A percentile compares a stretch with the other conserved stretches of the same genome.
Conservation (phyloP, 2,797 vertebrate genomes). For the Todus mexicanus region DNA sequence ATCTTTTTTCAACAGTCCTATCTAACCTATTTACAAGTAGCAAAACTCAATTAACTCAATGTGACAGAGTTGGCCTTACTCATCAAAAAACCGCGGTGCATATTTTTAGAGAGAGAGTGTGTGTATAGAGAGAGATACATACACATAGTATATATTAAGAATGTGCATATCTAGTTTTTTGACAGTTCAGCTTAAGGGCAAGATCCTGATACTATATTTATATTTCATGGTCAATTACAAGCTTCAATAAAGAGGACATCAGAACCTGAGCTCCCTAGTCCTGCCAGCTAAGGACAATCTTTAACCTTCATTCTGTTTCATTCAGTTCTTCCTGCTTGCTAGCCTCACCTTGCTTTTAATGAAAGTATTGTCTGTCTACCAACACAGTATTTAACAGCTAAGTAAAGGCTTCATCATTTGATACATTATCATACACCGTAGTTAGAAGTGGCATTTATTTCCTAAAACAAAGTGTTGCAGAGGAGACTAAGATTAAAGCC, state of each 20-base stretch:
- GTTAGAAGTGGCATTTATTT: not conserved
- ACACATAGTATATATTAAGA: not conserved
- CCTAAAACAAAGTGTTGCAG: not conserved
- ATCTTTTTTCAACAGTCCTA: not conserved
- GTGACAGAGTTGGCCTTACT: not conserved
- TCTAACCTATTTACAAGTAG: not conserved
- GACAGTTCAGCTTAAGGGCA: not conserved
- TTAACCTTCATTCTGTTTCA: not conserved
- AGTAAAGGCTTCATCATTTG: not conserved
- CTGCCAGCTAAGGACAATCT: not conserved
- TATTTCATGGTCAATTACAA: not conserved
- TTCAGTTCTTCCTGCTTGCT: not conserved
- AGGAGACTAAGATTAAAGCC: not conserved
- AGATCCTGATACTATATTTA: not conserved
- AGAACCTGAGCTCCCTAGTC: not conserved
- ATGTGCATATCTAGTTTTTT: not conserved
- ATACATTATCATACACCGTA: not conserved
- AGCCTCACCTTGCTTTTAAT: not conserved
- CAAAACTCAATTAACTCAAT: not conserved
- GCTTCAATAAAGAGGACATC: not conserved
- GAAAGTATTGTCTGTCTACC: not conserved
- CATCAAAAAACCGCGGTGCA: not conserved
- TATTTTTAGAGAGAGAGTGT: not conserved
- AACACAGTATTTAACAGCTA: not conserved
- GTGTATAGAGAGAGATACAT: too few relatives aligned